Percentiles rank a stretch among this genome's conserved stretches.
phyloP scores from a whole-genome alignment of 2,888 invertebrate genomes.

The Colostygia pectinataria region DNA sequence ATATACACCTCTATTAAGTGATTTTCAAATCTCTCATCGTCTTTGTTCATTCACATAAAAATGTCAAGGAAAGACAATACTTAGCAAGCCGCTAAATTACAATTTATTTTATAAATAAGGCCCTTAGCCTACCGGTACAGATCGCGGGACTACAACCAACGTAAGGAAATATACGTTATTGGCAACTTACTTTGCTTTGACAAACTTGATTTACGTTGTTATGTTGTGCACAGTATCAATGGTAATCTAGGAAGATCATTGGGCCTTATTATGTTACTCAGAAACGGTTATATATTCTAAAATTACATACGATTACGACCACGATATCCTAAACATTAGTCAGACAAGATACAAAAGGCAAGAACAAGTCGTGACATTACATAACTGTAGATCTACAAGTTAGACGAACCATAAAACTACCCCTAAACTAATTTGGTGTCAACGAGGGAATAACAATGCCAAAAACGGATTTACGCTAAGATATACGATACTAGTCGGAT shows the following conservation, averaged over 20 bases:
- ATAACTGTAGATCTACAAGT: constrained; percentile 19
- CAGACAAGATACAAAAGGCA: constrained; percentile 37
- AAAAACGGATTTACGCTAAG: constrained; percentile 45
- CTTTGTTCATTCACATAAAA: too few relatives aligned
- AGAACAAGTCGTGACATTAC: constrained; percentile 34
- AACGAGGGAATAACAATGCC: constrained; percentile 48
- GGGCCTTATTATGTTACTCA: constrained; percentile 11
- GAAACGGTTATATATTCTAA: constrained; percentile 14
- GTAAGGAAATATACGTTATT: too few relatives aligned
- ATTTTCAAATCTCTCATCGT: too few relatives aligned
- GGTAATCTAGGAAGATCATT: constrained; percentile 4
- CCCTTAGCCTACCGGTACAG: too few relatives aligned
- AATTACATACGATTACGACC: constrained; percentile 11
- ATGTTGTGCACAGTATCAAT: background rate
- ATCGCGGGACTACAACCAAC: too few relatives aligned
- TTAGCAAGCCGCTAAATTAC: too few relatives aligned
- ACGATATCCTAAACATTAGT: constrained; percentile 23
- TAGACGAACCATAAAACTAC: constrained; percentile 36
- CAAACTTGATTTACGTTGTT: background rate
- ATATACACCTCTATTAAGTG: too few relatives aligned
- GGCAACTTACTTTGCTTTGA: background rate
- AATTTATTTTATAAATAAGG: too few relatives aligned
- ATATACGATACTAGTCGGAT: constrained; percentile 38
- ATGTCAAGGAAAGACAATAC: too few relatives aligned
- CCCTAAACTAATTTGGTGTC: constrained; percentile 41